Evolutionary conservation across 2,888 invertebrate genomes (phyloP), one percentile per base, ranked within the genome.

Genomic region (Noctua fimbriata): DNA sequence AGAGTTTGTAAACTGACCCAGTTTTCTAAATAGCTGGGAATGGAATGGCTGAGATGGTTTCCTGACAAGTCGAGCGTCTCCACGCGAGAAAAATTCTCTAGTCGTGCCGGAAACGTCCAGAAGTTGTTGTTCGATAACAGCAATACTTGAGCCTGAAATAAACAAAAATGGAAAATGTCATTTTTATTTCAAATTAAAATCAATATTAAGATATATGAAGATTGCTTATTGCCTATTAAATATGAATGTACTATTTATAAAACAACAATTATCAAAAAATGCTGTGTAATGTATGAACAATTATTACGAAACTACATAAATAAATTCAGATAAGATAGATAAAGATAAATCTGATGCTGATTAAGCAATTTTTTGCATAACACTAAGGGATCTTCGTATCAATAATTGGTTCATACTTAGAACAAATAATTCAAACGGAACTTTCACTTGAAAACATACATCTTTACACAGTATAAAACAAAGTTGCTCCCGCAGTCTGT

Each of bases 41-140:
- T 93, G 28, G 98, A 92, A 14, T 91, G 92, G 18, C 91, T 95
- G 73, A 98, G 94, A 63, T 94, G 93, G 91, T 98, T 98, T 81
- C 93, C 95, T 28, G 96, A 95, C 55, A 97, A 84, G 77, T 96
- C 95, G 36, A 97, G 90, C 94, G 95, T 87, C 89, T 97, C 94
- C 21, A 98, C 93, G 69, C 96, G 94, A 16, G 92, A 91, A 83
- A 97, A 97, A 60, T 91, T 90, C 70, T 95, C 94, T 44, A 98
- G 93, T 73, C 96, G 94, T 0, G 89, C 76, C 12, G 98, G 98
- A 87, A 98, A 97, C 16, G 94, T 93, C 6, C 91, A 90, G 81
- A 98, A 97, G 67, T 95, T 93, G 91, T 98, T 98, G 88, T 97
- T 96, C 0, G 98, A 97, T 69, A 98, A 92, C 87, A 98, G 97